These are phyloP conservation scores for Tyrannus savana DNA, from an alignment of 2,113 vertebrate genomes.

Conservation along the genomic window DNA sequence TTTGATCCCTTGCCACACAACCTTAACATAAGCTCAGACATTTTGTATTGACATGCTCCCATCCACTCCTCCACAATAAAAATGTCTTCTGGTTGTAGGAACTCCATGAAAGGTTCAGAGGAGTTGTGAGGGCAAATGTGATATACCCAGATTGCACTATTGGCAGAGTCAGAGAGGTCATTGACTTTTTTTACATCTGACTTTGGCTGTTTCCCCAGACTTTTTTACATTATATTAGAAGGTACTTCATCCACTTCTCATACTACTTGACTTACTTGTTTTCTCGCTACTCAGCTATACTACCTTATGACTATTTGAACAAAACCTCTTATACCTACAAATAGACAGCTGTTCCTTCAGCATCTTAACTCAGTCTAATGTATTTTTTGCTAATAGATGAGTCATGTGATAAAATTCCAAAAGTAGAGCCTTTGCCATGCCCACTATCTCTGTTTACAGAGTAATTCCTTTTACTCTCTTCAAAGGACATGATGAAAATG, in stretches of 20 bases:
- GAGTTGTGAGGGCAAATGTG: not conserved
- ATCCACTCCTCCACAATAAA: not conserved
- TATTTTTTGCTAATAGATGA: not conserved
- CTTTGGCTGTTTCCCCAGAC: not conserved
- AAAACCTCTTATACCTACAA: not conserved
- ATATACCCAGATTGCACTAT: not conserved
- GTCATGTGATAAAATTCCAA: not conserved
- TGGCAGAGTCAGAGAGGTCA: not conserved
- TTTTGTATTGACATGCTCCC: rapidly evolving
- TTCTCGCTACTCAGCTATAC: not conserved
- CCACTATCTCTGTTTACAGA: not conserved
- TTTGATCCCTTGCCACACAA: not conserved
- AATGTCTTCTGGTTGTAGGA: not conserved
- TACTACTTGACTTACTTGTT: not conserved
- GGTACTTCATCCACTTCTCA: not conserved
- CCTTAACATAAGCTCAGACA: not conserved
- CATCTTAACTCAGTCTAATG: not conserved
- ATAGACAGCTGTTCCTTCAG: not conserved
- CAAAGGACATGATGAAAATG: not conserved
- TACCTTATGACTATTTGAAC: not conserved
- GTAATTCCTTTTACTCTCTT: not conserved
- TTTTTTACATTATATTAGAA: not conserved
- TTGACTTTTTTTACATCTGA: not conserved
- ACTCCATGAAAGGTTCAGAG: not conserved
- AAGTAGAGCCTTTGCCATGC: not conserved